Percentiles rank a stretch among this genome's conserved stretches.
Evolutionary conservation across 92 coral and sea anemone species (phyloP).

Genomic region (Palythoa grandiflora): DNA sequence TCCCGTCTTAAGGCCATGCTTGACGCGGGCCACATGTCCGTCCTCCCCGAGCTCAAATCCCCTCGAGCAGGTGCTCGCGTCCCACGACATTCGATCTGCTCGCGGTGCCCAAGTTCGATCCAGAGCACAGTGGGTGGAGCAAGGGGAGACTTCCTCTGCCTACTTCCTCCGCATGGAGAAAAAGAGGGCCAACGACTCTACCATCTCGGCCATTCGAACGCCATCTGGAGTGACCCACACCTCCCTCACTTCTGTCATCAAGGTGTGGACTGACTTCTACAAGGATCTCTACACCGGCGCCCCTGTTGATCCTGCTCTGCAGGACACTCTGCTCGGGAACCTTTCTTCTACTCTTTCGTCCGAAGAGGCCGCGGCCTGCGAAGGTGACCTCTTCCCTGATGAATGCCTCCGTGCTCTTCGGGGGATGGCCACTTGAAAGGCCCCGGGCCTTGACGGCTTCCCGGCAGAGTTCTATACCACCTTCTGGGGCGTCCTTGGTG

Average conservation of each 20-base stretch:
- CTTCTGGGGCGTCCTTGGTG: constrained; percentile 39
- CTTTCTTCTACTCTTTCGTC: background rate
- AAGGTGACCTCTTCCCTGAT: constrained; percentile 31
- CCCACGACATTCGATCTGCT: background rate
- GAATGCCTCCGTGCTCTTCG: constrained; percentile 41
- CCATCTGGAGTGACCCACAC: background rate
- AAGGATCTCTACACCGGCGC: background rate
- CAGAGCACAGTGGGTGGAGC: constrained; percentile 31
- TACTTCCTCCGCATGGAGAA: constrained; percentile 33
- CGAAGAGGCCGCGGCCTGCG: constrained; percentile 33
- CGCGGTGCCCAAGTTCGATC: constrained; percentile 27
- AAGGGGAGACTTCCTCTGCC: constrained; percentile 28
- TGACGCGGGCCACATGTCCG: constrained; percentile 28
- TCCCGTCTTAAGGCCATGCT: background rate
- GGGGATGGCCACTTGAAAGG: constrained; percentile 35
- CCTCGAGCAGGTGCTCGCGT: constrained; percentile 14
- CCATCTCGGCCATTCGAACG: background rate
- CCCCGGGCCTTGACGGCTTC: constrained; percentile 53
- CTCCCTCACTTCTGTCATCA: background rate
- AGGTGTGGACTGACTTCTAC: constrained; percentile 25
- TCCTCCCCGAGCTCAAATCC: constrained; percentile 21
- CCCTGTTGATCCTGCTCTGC: background rate
- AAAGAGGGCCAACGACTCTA: background rate
- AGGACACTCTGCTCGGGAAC: background rate
- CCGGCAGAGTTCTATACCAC: constrained; percentile 50